Base-by-base conservation (phyloP, 2,797 vertebrate genomes). In the Morus bassanus region DNA sequence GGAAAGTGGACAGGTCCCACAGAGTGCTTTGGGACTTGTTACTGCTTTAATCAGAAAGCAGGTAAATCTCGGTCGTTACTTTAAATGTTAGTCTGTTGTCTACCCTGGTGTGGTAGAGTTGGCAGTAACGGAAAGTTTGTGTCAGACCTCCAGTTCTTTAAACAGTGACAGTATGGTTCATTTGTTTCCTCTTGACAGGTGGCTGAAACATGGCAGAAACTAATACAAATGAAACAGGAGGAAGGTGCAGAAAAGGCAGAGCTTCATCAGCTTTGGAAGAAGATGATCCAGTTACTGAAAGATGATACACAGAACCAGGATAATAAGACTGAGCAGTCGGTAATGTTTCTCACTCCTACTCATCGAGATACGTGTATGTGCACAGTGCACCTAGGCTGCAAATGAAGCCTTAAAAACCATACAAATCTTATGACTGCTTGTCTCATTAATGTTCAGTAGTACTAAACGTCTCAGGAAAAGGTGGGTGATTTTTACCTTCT, bases 181-280 rank as follows among this genome's bases (percentile, higher is more conserved):
- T 91, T 82, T 95, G 7, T 82, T 84, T 81, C 33, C 35, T 93
- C 4, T 91, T 88, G 39, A 64, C 94, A 99, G 99, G 98, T 98
- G 74, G 99, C 98, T 84, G 98, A 97, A 89, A 97, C 98, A 63
- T 99, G 98, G 98, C 97, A 97, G 90, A 98, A 98, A 72, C 93
- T 99, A 31, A 98, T 99, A 96, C 97, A 98, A 87, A 96, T 98
- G 54, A 99, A 98, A 57, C 97, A 98, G 75, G 98, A 98, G 69
- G 98, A 97, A 45, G 98, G 97, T 56, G 98, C 98, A 73, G 98
- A 98, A 64, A 98, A 98, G 74, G 96, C 97, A 37, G 99, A 99
- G 80, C 97, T 99, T 64, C 96, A 98, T 65, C 98, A 98, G 67
- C 97, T 99, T 3, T 99, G 99, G 99, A 98, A 96, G 95, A 98